Evolutionary conservation across 2,888 invertebrate genomes (phyloP).

Genomic region (Napeogenes inachia): DNA sequence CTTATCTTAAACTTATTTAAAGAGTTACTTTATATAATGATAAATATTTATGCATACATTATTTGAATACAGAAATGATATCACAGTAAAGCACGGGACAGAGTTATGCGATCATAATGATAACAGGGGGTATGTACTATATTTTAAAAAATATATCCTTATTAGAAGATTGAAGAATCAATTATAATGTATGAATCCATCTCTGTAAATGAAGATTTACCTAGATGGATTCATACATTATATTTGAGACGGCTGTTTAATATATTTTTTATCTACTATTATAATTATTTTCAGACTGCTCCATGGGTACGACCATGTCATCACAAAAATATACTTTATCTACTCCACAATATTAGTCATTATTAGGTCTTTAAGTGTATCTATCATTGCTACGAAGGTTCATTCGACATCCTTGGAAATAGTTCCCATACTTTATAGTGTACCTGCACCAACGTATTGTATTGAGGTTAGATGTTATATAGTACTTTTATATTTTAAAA

Average conservation of each 20-base stretch:
- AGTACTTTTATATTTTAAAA: too few species aligned
- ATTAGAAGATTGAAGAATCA: neutral
- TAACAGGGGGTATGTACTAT: constrained; percentile 27
- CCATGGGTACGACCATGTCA: constrained; percentile 52
- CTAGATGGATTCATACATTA: too few species aligned
- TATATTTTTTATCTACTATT: neutral
- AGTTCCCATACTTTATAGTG: constrained; percentile 69
- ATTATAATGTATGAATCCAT: too few species aligned
- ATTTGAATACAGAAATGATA: constrained; percentile 27
- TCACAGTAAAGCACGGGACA: constrained; percentile 5
- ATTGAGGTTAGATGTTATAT: constrained; percentile 61
- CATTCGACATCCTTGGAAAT: constrained; percentile 69
- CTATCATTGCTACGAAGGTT: constrained; percentile 73
- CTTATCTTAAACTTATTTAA: too few species aligned
- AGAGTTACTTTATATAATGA: too few species aligned
- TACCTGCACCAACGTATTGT: constrained; percentile 71
- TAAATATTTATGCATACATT: constrained; percentile 1
- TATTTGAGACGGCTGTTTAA: neutral
- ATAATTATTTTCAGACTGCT: constrained; percentile 25
- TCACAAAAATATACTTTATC: constrained; percentile 15
- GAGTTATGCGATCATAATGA: constrained; percentile 25
- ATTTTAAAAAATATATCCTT: neutral
- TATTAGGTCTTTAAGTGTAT: constrained; percentile 66
- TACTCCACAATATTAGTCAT: constrained; percentile 24
- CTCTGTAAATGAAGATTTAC: too few species aligned